A percentile compares a stretch with the other conserved stretches of the same genome.
Evolutionary conservation across 2,113 vertebrate genomes (phyloP).

Genomic region (Phaetusa simplex): DNA sequence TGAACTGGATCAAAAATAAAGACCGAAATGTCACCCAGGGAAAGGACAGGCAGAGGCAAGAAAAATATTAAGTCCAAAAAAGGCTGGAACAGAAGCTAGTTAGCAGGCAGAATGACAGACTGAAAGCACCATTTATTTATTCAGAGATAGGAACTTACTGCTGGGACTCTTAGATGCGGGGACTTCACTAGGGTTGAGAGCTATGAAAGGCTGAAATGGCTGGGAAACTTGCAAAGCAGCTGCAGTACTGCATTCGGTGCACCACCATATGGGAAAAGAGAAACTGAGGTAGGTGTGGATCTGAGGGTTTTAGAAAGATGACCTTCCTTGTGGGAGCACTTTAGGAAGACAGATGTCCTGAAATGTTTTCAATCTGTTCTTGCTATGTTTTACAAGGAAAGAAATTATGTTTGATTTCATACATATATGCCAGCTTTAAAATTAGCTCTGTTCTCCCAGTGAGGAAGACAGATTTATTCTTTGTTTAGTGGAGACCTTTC

Average conservation of each 20-base stretch:
- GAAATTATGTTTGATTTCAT: not conserved
- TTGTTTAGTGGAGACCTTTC: not conserved
- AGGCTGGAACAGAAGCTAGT: not conserved
- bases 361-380: not conserved
- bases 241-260: rapidly evolving
- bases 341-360: not conserved
- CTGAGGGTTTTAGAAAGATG: not conserved
- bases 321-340: not conserved
- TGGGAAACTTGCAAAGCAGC: not conserved
- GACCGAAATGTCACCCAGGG: not conserved
- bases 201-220: not conserved
- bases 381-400: not conserved
- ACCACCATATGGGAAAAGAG: not conserved
- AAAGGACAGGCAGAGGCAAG: not conserved
- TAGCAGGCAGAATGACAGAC: not conserved
- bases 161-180: not conserved
- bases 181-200: not conserved
- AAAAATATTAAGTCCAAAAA: not conserved
- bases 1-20: not conserved
- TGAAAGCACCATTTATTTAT: not conserved
- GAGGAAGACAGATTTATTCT: not conserved
- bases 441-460: not conserved
- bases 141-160: not conserved
- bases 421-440: not conserved
- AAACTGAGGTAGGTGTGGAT: not conserved